Conservation (phyloP, 2,888 invertebrate genomes). For the Drepanosiphum platanoidis region DNA sequence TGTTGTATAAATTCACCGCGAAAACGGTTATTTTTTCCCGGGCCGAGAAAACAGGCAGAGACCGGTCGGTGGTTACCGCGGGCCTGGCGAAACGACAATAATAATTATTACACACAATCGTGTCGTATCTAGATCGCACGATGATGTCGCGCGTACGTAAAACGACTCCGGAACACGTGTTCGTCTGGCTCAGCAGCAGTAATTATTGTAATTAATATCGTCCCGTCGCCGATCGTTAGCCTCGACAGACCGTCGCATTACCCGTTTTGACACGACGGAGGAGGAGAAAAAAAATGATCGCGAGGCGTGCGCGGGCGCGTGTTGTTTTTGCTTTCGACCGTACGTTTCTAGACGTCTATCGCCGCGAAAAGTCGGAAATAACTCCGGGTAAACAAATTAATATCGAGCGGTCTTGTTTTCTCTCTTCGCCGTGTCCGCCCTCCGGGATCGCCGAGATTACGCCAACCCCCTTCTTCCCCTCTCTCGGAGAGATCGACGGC, state of each 20-base stretch:
- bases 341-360: constrained; percentile 2
- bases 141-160: background rate
- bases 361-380: constrained; percentile 29
- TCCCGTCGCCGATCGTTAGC: constrained; percentile 35
- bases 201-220: constrained; percentile 18
- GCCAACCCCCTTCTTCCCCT: background rate
- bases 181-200: background rate
- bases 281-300: too few relatives aligned
- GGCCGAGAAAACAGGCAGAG: too few relatives aligned
- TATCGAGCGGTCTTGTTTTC: too few relatives aligned
- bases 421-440: background rate
- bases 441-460: too few relatives aligned
- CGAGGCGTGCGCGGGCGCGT: background rate
- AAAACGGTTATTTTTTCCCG: too few relatives aligned
- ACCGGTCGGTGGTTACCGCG: too few relatives aligned
- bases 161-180: constrained; percentile 55
- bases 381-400: constrained; percentile 5
- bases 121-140: background rate
- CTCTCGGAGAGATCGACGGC: too few relatives aligned
- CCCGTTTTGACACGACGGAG: background rate
- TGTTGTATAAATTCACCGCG: too few relatives aligned
- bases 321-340: constrained; percentile 6
- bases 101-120: background rate
- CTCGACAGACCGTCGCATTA: background rate
- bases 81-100: background rate